Conservation (phyloP, 2,888 invertebrate species). For the Strigamia maritima region DNA sequence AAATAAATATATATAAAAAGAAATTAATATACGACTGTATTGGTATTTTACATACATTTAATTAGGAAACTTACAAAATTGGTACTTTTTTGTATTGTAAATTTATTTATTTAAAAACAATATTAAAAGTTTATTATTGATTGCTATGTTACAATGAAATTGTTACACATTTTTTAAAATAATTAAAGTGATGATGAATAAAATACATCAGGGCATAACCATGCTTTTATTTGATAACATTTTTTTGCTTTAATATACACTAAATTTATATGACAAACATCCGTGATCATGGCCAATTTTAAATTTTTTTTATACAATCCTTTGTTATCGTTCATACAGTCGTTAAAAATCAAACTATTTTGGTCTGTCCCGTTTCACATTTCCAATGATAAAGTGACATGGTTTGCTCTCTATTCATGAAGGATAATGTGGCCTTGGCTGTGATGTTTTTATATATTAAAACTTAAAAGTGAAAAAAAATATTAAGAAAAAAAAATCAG, state of each 20-base stretch:
- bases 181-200: neutral
- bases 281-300: neutral
- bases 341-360: conserved; percentile 31
- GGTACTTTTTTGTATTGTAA: neutral
- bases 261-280: neutral
- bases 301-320: neutral
- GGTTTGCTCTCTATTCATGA: conserved; percentile 31
- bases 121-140: conserved; percentile 4
- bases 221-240: neutral
- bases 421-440: conserved; percentile 31
- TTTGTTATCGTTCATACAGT: conserved; percentile 23
- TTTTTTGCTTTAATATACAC: neutral
- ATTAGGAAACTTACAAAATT: neutral
- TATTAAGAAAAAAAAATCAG: neutral
- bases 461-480: neutral
- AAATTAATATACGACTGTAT: conserved; percentile 3
- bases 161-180: neutral
- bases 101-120: conserved; percentile 25
- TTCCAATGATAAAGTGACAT: conserved; percentile 11
- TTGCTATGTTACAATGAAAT: neutral
- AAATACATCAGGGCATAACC: conserved; percentile 2
- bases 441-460: conserved; percentile 19
- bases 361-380: conserved; percentile 32
- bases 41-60: neutral
- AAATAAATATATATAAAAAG: neutral